Conservation (phyloP, 1,140 invertebrate genomes). For the Drosophila hydei region DNA sequence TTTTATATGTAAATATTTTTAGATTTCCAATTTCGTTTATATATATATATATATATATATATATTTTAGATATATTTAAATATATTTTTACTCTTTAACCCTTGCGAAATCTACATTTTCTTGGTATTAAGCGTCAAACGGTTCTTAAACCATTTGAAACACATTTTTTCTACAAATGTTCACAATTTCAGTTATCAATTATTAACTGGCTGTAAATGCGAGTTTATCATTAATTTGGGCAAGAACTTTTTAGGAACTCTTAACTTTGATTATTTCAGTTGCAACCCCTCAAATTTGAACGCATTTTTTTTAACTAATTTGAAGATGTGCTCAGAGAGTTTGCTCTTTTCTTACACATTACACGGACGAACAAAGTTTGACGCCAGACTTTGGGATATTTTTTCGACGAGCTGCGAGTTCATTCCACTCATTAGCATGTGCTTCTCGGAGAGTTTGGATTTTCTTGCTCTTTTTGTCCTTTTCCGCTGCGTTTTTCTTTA, state of each 20-base stretch:
- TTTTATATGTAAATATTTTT: too few species aligned
- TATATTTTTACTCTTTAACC: too few species aligned
- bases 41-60: too few species aligned
- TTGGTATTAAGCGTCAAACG: not conserved
- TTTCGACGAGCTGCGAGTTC: slow-evolving; percentile 47
- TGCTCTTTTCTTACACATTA: slow-evolving; percentile 36
- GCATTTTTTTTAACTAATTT: slow-evolving; percentile 52
- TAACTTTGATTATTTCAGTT: slow-evolving; percentile 5
- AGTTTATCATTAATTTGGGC: slow-evolving; percentile 13
- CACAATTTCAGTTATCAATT: slow-evolving; percentile 9
- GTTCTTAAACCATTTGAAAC: not conserved
- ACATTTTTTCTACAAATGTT: too few species aligned
- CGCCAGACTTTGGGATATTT: slow-evolving; percentile 38
- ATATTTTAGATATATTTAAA: too few species aligned
- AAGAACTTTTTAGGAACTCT: slow-evolving; percentile 11
- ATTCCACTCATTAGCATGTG: slow-evolving; percentile 77
- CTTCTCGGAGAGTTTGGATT: slow-evolving; percentile 17
- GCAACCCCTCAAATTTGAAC: slow-evolving; percentile 44
- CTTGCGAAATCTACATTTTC: too few species aligned
- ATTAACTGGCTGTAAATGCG: slow-evolving; percentile 16
- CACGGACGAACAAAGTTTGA: slow-evolving; percentile 27
- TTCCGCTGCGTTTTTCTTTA: slow-evolving; percentile 58
- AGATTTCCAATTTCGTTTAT: too few species aligned
- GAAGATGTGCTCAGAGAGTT: slow-evolving; percentile 28
- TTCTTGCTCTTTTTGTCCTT: not conserved